Base-by-base conservation (phyloP, 2,888 invertebrate species). In the Drosophila mimica region DNA sequence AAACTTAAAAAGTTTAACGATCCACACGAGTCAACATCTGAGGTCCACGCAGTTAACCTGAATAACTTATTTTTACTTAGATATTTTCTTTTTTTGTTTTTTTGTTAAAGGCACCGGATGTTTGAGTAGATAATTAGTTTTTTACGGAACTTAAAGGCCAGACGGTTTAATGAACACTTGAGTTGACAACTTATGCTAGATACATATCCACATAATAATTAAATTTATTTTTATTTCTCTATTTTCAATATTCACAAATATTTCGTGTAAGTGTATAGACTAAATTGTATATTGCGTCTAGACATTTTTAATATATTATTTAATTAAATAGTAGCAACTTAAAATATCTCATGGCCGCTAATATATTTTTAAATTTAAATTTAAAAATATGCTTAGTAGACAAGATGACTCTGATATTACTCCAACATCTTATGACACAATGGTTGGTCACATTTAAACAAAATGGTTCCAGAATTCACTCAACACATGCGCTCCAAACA, bases 1-100 rank as follows among this genome's bases (percentile, higher is more conserved):
- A 76, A 72, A 68, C 59, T 70, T 73, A 65, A 53, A 53, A 54
- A 56, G 57, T 67, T 87, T 85, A 72, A 85, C 69, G 82, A 59
- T 72, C 64, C 82, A 75, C 85, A 85, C 85, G 85, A 85, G 85
- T 84, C 89, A 81, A 76, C 74, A 63, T 48, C 52, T 70, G 58
- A 57, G 72, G 80, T 78, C 69, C 54, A 31, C 62, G 48, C 69
- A 81, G 89, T 89, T 88, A 76, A 81, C 34, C 25, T 34, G 76
- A 88, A 74, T 67, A 64, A 56, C 58, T 66, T 70, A 49, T 70
- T 63, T 52, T 63, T 48, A 25, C 25, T 25, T 28, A 2, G 15
- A 25, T 7, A 46, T 25, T 48, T 54, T 30, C 43, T 64, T 30
- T 2, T 25, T 25, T 58, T 62, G 56, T 76, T 25, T 60, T 70